These are phyloP conservation scores for Parochlus steinenii DNA, from an alignment of 2,888 invertebrate genomes.

Conservation along the genomic window DNA sequence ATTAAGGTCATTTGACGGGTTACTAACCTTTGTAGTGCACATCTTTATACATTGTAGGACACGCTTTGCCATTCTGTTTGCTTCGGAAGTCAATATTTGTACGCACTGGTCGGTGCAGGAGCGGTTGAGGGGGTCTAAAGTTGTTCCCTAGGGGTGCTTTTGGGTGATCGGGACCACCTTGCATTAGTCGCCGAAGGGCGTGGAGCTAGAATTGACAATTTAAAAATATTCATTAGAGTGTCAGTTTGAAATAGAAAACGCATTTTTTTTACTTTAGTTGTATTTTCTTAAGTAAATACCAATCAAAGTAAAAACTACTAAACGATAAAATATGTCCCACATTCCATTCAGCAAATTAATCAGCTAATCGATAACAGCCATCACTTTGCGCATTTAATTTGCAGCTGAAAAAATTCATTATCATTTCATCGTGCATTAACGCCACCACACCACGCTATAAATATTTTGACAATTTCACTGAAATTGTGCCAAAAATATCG, in stretches of 20 bases:
- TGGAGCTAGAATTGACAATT: too few relatives aligned
- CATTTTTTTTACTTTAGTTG: not conserved
- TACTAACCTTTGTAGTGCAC: slow-evolving; percentile 80
- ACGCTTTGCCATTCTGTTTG: slow-evolving; percentile 66
- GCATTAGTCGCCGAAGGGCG: slow-evolving; percentile 69
- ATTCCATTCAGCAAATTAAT: too few relatives aligned
- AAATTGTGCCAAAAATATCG: too few relatives aligned
- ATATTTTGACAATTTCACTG: too few relatives aligned
- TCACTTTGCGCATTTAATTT: too few relatives aligned
- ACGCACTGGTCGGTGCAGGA: slow-evolving; percentile 84
- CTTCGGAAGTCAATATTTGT: slow-evolving; percentile 93
- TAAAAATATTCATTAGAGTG: too few relatives aligned
- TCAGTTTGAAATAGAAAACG: slow-evolving; percentile 9
- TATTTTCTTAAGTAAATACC: not conserved
- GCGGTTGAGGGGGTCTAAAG: slow-evolving; percentile 81
- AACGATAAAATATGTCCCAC: not conserved
- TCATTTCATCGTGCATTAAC: too few relatives aligned
- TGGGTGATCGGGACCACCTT: slow-evolving; percentile 70
- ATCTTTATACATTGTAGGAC: slow-evolving; percentile 83
- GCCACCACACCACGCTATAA: too few relatives aligned
- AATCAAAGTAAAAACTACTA: not conserved
- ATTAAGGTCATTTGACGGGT: too few relatives aligned
- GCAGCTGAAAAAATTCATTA: too few relatives aligned
- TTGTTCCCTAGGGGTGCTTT: slow-evolving; percentile 89
- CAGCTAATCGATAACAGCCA: too few relatives aligned